Evolutionary conservation across 35 echinoderm and acorn worm genomes (phyloP), one percentile per base, ranked within the genome.

Genomic region (Apostichopus californicus): DNA sequence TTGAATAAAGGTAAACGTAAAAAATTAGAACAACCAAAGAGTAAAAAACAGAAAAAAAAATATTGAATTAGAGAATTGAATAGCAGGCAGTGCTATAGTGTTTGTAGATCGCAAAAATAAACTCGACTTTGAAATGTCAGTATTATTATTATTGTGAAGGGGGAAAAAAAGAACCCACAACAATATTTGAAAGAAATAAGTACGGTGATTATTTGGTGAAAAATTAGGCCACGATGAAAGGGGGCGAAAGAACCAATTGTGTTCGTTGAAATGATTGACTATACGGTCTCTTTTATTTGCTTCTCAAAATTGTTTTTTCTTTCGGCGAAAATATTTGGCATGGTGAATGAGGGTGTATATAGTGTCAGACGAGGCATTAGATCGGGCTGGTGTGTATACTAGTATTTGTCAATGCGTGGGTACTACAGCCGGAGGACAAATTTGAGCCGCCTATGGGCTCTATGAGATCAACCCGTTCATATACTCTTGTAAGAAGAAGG

Each of bases 231-330:
- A 83, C 46, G 80, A 18, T 83, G 55, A 55, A 34, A 83, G 57
- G 34, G 18, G 0, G 46, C 55, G 24, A 55, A 83, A 83, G 80
- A 83, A 55, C 55, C 55, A 83, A 83, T 83, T 83, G 80, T 83
- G 55, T 55, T 56, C 80, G 26, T 8, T 55, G 3, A 17, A 55
- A 83, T 83, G 55, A 83, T 83, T 83, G 55, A 83, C 80, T 83
- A 53, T 55, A 83, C 80, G 55, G 55, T 56, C 13, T 53, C 80
- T 83, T 83, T 83, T 83, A 46, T 34, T 83, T 83, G 24, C 80
- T 83, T 83, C 80, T 83, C 80, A 83, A 83, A 83, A 83, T 55
- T 53, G 80, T 83, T 83, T 83, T 83, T 83, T 83, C 80, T 83
- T 56, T 83, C 25, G 80, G 80, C 80, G 80, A 83, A 83, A 83